Evolutionary conservation across 2,888 invertebrate species (phyloP).

Genomic region (Rotaria sp.): DNA sequence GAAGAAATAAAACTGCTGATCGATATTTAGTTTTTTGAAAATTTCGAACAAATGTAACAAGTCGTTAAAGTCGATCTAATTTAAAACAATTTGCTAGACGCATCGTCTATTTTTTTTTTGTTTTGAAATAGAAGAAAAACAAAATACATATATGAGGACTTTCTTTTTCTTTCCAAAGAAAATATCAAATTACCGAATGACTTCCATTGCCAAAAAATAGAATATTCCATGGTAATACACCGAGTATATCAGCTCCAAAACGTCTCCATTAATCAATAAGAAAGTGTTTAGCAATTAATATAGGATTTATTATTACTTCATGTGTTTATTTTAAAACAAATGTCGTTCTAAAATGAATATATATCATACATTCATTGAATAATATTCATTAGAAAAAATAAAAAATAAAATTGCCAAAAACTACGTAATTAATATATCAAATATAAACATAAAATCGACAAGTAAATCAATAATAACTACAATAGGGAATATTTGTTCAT

Average conservation of each 20-base stretch:
- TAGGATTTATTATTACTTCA: constrained; percentile 53
- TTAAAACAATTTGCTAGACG: not conserved
- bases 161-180: not conserved
- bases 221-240: constrained; percentile 95
- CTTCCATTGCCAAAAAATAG: constrained; percentile 63
- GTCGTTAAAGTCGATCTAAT: constrained; percentile 43
- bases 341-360: constrained; percentile 47
- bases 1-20: constrained; percentile 52
- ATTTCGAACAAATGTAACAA: constrained; percentile 52
- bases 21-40: constrained; percentile 54
- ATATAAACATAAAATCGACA: constrained; percentile 56
- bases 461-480: constrained; percentile 55
- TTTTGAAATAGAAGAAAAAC: not conserved
- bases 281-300: constrained; percentile 54
- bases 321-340: constrained; percentile 51
- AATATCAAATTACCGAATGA: constrained; percentile 48
- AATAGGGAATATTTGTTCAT: constrained; percentile 50
- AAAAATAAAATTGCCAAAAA: constrained; percentile 44
- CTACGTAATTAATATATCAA: constrained; percentile 56
- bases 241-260: constrained; percentile 95
- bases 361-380: not conserved
- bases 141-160: not conserved
- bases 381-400: not conserved
- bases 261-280: constrained; percentile 62
- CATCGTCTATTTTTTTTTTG: not conserved